phyloP scores from a whole-genome alignment of 2,888 invertebrate species.

The Rugalucina vietnamica region DNA sequence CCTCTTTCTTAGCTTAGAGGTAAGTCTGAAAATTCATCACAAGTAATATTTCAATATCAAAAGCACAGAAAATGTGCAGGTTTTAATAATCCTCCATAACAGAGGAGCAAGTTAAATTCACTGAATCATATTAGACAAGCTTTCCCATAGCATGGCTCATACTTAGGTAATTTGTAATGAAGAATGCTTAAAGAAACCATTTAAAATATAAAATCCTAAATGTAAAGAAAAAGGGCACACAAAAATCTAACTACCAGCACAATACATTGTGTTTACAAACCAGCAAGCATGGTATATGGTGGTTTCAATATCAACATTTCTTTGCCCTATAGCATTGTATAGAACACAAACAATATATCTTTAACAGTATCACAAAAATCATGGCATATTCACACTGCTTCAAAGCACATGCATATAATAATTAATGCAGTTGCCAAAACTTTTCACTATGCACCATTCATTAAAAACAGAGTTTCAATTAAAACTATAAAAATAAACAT shows the following conservation, averaged over 20 bases:
- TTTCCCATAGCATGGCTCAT: too few relatives aligned
- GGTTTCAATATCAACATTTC: not conserved
- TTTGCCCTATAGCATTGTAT: constrained; percentile 9
- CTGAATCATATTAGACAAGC: too few relatives aligned
- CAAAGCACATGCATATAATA: not conserved
- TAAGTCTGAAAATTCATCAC: too few relatives aligned
- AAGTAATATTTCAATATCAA: too few relatives aligned
- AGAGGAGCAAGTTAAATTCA: too few relatives aligned
- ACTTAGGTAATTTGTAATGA: too few relatives aligned
- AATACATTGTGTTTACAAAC: not conserved
- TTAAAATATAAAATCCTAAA: too few relatives aligned
- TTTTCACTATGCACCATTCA: constrained; percentile 51
- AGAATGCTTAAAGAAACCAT: too few relatives aligned
- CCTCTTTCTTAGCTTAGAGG: too few relatives aligned
- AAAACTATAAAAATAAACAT: constrained; percentile 65
- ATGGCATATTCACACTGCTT: too few relatives aligned
- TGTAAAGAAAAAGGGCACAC: not conserved
- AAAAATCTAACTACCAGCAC: not conserved
- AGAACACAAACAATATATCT: not conserved
- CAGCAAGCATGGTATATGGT: not conserved
- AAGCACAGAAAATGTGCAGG: too few relatives aligned
- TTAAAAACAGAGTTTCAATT: constrained; percentile 66
- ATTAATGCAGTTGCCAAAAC: not conserved
- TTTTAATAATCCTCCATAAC: too few relatives aligned
- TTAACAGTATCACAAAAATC: constrained; percentile 25